Base-by-base conservation (phyloP, 2,888 invertebrate species). In the Osedax fenrisi region DNA sequence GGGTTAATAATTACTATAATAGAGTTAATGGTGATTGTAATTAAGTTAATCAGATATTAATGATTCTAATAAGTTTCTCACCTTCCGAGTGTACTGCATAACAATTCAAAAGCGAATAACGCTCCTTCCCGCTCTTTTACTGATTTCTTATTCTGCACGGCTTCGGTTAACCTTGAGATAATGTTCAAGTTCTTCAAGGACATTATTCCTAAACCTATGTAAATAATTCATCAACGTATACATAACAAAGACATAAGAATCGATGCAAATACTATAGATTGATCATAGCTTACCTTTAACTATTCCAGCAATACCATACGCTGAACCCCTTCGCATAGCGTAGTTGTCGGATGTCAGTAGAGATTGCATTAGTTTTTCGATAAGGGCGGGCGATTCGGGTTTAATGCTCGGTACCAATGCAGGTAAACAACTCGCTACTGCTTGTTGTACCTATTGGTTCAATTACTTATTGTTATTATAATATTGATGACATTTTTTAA, bases 61-160 rank as follows among this genome's bases (percentile, higher is more conserved):
- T n/a, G n/a, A n/a, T n/a, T n/a, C n/a, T n/a, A n/a, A n/a, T n/a
- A n/a, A n/a, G n/a, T n/a, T n/a, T n/a, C 17, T 41, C 5, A 41
- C 41, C 41, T 90, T 0, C 97, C 97, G 81, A 98, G 88, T 89
- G 92, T 92, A 80, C 90, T 90, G 85, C 94, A 95, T 66, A 96
- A 87, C 89, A 95, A 94, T 87, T 97, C 97, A 86, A 98, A 92
- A 0, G 96, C 96, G 86, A 98, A 93, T 72, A 98, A 86, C 0
- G 96, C 94, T 72, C 93, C 94, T 88, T 96, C 97, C 74, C 96
- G 87, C 79, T 92, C 91, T 80, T 92, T 90, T 81, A 91, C 92
- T 83, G 94, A 94, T 84, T 96, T 96, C 85, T 97, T 97, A 83
- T 97, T 94, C 82, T 94, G 94, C 79, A 97, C 92, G 74, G 94